Evolutionary conservation across 1,140 invertebrate genomes (phyloP), one percentile per base, ranked within the genome.

Genomic region (Tetragnatha versicolor): DNA sequence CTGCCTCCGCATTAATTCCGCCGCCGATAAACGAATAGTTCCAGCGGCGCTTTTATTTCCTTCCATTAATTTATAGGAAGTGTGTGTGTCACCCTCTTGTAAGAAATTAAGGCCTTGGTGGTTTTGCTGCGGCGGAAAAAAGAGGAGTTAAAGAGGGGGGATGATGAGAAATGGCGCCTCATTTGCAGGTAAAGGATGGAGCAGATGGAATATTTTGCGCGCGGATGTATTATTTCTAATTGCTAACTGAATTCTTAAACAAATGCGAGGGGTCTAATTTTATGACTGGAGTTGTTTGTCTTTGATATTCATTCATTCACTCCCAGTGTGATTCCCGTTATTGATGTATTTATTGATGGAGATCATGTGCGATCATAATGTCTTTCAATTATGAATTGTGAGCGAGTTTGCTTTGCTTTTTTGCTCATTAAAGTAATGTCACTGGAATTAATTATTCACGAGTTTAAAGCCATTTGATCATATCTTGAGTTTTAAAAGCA

Each of bases 1-100:
- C 25, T 65, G 73, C n/a, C n/a, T n/a, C n/a, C n/a, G n/a, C n/a
- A 77, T 77, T 77, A 65, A 77, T 77, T 77, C 58, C 55, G 29
- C 73, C 61, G 61, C 73, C 61, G 61, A 77, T 77, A 77, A 65
- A 66, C 60, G 61, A 42, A 77, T 77, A 39, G 73, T 63, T 77
- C 58, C n/a, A 33, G 25, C 39, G 29, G 33, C 12, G 27, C 27
- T 66, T 77, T 77, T 53, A 65, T 77, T 77, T 55, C 60, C 45
- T 9, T 42, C 39, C 73, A 77, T 77, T 77, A 77, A 77, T 77
- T 77, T 77, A 66, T 77, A n/a, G 73, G 42, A 66, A 33, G 12
- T 35, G 53, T 35, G 55, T 29, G 45, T 66, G 72, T 76, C 60
- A 65, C 73, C 65, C 73, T 61, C 66, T 66, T 51, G 25, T 29